Base-by-base conservation (phyloP, 2,113 vertebrate species). In the Lepus timidus region DNA sequence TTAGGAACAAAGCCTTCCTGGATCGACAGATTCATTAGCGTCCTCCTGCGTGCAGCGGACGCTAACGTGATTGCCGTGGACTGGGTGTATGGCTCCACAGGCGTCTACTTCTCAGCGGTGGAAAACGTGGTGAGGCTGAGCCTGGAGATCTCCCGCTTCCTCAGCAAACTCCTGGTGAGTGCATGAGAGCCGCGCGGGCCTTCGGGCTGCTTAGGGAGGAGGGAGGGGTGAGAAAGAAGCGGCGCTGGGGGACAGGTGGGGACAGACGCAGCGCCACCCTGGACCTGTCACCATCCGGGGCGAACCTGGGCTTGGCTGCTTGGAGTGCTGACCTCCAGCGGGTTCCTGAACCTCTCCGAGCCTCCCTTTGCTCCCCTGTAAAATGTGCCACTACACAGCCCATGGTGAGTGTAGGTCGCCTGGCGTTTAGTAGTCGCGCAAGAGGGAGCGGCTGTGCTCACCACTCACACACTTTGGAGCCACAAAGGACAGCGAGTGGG, bases 1-100 rank as follows among this genome's bases (percentile, higher is more conserved):
- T 65, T 98, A 81, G 99, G 99, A 78, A 99, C 98, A 75, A 99
- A 99, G 95, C 99, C 99, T 0, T 99, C 99, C 76, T 99, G 99
- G 99, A 98, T 99, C 75, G 98, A 98, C 71, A 97, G 93, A 33
- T 97, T 99, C 95, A 98, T 99, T 9, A 64, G 64, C 64, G 97
- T 98, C 31, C 97, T 99, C 71, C 98, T 99, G 74, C 68, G 20
- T 16, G 97, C 88, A 51, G 96, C 97, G 62, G 97, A 98, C 19
- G 98, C 95, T 49, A 99, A 99, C 0, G 99, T 99, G 95, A 93
- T 99, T 6, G 98, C 99, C 3, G 99, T 99, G 87, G 99, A 99
- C 97, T 99, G 99, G 99, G 96, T 99, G 85, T 98, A 98, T 9
- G 97, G 98, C 6, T 99, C 99, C 1, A 99, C 99, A 9, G 99